Base-by-base conservation (phyloP, 2,888 invertebrate genomes). In the Ferrisia virgata region DNA sequence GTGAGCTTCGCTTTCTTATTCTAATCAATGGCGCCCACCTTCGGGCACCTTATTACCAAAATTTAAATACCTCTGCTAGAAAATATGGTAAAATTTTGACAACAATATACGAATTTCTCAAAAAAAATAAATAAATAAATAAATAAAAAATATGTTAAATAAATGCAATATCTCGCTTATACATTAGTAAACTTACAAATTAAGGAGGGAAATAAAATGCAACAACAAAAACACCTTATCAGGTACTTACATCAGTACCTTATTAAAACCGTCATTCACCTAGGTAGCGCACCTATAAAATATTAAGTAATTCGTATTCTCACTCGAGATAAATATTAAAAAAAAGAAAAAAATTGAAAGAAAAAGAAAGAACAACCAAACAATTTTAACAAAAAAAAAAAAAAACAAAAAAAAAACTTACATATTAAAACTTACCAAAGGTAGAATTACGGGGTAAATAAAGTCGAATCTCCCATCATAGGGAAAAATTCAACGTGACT, bases 1-100 rank as follows among this genome's bases (percentile, higher is more conserved):
- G 72, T 72, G 72, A 72, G 72, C 72, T 72, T 72, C 72, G 72
- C 72, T 72, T 72, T 72, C 72, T 72, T 72, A 31, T 72, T 72
- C 58, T 64, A 64, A 28, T 64, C 58, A 64, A 64, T 4, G 58
- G 58, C 13, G 25, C 13, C 58, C 28, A 18, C 3, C 4, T 1
- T n/a, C 47, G 4, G 58, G 28, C 22, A 13, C 58, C 58, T 28
- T 64, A 64, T 47, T 47, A 2, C n/a, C 18, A 64, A n/a, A n/a
- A 25, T 64, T 6, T 18, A 64, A 28, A 1, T 64, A 25, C 25
- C 33, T 0, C 72, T 72, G 33, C 72, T 31, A 72, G 72, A 72
- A 72, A 72, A 72, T 72, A 72, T 33, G 33, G 72, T 64, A 64
- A 64, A 28, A 64, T 47, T 47, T n/a, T 18, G 47, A 6, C 36